Base-by-base conservation (phyloP, 2,888 invertebrate genomes). In the Rhodophaea formosa region DNA sequence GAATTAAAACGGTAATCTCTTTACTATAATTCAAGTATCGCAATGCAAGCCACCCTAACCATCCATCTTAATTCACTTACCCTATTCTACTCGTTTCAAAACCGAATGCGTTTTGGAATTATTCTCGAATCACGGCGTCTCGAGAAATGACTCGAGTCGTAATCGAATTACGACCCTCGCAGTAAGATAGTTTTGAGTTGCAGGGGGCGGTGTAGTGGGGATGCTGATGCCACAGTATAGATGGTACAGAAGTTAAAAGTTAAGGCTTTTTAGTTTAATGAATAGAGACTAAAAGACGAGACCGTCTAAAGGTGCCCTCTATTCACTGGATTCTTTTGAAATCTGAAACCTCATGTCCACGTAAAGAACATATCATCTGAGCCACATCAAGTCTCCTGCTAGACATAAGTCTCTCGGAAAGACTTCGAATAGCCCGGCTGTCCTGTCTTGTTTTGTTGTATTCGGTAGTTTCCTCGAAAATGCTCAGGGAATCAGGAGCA, bases 1-100 rank as follows among this genome's bases (percentile, higher is more conserved):
- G n/a, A 39, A 39, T 39, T 12, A 12, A 39, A 3, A 12, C 39
- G 6, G 39, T n/a, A 39, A 23, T 23, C 23, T 16, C 15, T 8
- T 16, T 32, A 8, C 32, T 5, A 49, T 30, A 30, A 35, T 16
- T 51, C 32, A 51, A 35, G 35, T 35, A 51, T 30, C 32, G 16
- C 32, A 30, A 8, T 49, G 8, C 35, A 32, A 16, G 3, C 32
- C 71, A 66, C 66, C 66, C 65, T 58, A 61, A 66, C 75, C 71
- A 83, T 86, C 80, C 77, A 85, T 84, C 82, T 86, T 82, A 84
- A 85, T 87, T 81, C 82, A 82, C 77, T 82, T 82, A 81, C 74
- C 84, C 82, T 71, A 72, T 74, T 74, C 74, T 71, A 69, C 67
- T 67, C 67, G 59, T 61, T 65, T 67, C 67, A 74, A 80, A 81